Base-by-base conservation (phyloP, 1,140 invertebrate species). In the Bombus soroeensis region DNA sequence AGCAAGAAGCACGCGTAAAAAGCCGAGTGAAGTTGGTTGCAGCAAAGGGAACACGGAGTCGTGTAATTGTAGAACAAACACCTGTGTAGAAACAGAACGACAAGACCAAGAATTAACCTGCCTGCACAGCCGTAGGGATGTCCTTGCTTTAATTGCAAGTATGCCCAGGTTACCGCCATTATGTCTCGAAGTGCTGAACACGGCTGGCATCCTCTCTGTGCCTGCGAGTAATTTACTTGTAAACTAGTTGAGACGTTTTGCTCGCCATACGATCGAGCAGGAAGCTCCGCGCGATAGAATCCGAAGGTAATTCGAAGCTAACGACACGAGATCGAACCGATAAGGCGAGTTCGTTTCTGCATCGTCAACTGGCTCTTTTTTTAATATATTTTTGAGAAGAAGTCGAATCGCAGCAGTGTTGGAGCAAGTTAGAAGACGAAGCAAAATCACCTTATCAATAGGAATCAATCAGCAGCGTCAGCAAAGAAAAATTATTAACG, bases 41-140 rank as follows among this genome's bases (percentile, higher is more conserved):
- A 62, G 3, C 59, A n/a, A 62, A 79, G 43, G 13, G 68, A 32
- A 41, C 34, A 32, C 1, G 4, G 25, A 39, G 47, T n/a, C 10
- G 13, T 47, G n/a, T 41, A 72, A 72, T 59, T 22, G 37, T 72
- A 13, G 43, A 15, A 28, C 25, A 28, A 6, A 37, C 25, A 57
- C 25, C 43, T 28, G 39, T 57, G 78, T 22, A 80, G 32, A 0
- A 39, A 1, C 28, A 8, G 32, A 18, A 34, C 2, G 68, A 71
- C 68, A 72, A 81, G 79, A 62, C 47, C 68, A 72, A 81, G 68
- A 72, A 81, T 59, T 81, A 81, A 59, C 79, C 47, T 72, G 9
- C 37, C 68, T 57, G 34, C 47, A 72, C 79, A 80, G 78, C 43
- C 25, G 34, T 59, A 39, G 43, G 43, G 47, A 15, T 53, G 79